Evolutionary conservation across 2,888 invertebrate species (phyloP).

Genomic region (Dasypolia templi): DNA sequence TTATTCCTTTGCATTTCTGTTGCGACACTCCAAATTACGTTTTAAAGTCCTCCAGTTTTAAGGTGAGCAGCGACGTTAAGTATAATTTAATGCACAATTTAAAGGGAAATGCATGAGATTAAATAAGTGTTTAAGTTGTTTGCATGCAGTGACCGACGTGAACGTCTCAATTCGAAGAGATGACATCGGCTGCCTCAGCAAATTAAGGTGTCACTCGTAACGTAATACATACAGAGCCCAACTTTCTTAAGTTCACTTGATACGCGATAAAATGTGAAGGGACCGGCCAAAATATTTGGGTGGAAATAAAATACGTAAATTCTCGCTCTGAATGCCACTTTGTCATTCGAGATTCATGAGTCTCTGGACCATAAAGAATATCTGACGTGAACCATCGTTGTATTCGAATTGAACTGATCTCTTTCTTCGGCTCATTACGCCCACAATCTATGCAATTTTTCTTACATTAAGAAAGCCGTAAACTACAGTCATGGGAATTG

Average conservation of each 20-base stretch:
- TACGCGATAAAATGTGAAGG: constrained; percentile 72
- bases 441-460: constrained; percentile 42
- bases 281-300: constrained; percentile 72
- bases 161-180: constrained; percentile 80
- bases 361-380: constrained; percentile 40
- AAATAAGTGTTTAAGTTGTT: constrained; percentile 77
- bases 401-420: constrained; percentile 46
- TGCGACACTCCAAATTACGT: constrained; percentile 65
- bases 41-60: constrained; percentile 63
- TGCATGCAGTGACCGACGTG: constrained; percentile 69
- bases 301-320: constrained; percentile 56
- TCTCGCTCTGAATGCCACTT: constrained; percentile 46
- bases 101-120: constrained; percentile 76
- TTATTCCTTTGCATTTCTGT: constrained; percentile 59
- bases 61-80: constrained; percentile 61
- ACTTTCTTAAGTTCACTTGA: constrained; percentile 73
- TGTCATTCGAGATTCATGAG: constrained; percentile 55
- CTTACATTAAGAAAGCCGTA: constrained; percentile 51
- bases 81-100: constrained; percentile 76
- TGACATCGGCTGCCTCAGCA: constrained; percentile 76
- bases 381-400: constrained; percentile 26
- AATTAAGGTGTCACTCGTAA: constrained; percentile 74
- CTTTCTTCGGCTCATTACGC: constrained; percentile 49
- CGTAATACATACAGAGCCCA: constrained; percentile 67
- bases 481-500: constrained; percentile 67